phyloP scores from a whole-genome alignment of 1,140 invertebrate genomes.

The Euglossa dilemma region DNA sequence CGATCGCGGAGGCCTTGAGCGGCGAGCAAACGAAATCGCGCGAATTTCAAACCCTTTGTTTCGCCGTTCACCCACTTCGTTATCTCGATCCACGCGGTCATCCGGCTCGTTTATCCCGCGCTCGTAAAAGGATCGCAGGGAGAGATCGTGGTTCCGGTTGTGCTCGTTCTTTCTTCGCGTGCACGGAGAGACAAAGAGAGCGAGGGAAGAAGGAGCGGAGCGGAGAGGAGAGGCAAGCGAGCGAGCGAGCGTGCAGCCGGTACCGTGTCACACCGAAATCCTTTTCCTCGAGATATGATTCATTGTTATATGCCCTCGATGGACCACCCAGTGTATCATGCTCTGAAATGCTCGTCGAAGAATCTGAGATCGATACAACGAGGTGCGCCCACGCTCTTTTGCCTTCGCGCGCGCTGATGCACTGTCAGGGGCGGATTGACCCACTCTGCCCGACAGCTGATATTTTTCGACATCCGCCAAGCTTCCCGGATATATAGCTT shows the following conservation, averaged over 20 bases:
- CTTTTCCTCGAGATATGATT: constrained; percentile 74
- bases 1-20: not conserved
- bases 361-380: constrained; percentile 78
- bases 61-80: constrained; percentile 27
- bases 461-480: constrained; percentile 31
- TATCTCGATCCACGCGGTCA: constrained; percentile 33
- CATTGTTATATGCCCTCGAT: constrained; percentile 72
- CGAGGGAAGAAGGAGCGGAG: not conserved
- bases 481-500: not conserved
- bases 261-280: constrained; percentile 69
- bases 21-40: constrained; percentile 3
- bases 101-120: constrained; percentile 58
- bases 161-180: constrained; percentile 37
- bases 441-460: constrained; percentile 51
- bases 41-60: constrained; percentile 37
- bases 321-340: constrained; percentile 79
- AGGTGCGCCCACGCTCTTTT: constrained; percentile 75
- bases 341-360: constrained; percentile 76
- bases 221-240: not conserved
- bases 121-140: constrained; percentile 36
- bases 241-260: constrained; percentile 26
- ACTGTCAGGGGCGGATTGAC: constrained; percentile 63
- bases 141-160: constrained; percentile 62
- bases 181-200: not conserved
- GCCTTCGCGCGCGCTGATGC: constrained; percentile 55